Percentiles rank a stretch among this genome's conserved stretches.
Conservation (phyloP, 2,888 invertebrate species). For the Nomada goodeniana region DNA sequence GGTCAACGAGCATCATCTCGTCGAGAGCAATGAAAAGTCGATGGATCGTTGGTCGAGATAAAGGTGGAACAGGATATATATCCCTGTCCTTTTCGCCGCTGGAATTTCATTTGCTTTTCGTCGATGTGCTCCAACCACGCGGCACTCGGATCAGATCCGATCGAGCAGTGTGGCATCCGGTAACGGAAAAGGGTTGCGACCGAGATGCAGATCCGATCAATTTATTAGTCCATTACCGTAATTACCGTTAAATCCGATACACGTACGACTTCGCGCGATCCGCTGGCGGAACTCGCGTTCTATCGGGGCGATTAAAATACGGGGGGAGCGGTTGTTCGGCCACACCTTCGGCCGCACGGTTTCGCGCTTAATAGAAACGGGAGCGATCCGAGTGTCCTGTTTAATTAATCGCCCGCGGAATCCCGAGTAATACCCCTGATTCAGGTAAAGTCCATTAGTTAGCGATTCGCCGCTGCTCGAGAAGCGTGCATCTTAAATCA, state of each 20-base stretch:
- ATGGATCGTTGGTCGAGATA: background rate
- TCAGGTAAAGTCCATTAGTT: conserved; percentile 29
- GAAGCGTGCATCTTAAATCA: conserved; percentile 36
- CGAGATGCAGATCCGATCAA: conserved; percentile 25
- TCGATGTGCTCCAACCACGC: no score
- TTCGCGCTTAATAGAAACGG: conserved; percentile 62
- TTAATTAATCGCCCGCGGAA: conserved; percentile 59
- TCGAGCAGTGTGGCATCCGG: background rate
- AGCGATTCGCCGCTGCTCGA: conserved; percentile 1
- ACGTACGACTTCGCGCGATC: conserved; percentile 42
- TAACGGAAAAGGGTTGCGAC: background rate
- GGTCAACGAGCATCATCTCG: background rate
- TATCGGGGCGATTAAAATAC: conserved; percentile 50
- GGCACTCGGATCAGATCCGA: background rate
- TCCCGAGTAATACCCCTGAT: conserved; percentile 51
- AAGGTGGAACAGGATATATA: background rate
- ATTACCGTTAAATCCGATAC: conserved; percentile 61
- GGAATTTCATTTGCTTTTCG: background rate
- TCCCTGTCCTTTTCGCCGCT: background rate
- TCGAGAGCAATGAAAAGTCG: background rate
- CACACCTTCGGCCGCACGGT: conserved; percentile 5
- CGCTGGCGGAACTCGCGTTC: conserved; percentile 38
- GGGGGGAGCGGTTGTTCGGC: background rate
- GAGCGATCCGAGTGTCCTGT: conserved; percentile 39
- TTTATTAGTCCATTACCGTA: conserved; percentile 63